Conservation (phyloP, 1,140 invertebrate species). For the Heliconius nattereri region DNA sequence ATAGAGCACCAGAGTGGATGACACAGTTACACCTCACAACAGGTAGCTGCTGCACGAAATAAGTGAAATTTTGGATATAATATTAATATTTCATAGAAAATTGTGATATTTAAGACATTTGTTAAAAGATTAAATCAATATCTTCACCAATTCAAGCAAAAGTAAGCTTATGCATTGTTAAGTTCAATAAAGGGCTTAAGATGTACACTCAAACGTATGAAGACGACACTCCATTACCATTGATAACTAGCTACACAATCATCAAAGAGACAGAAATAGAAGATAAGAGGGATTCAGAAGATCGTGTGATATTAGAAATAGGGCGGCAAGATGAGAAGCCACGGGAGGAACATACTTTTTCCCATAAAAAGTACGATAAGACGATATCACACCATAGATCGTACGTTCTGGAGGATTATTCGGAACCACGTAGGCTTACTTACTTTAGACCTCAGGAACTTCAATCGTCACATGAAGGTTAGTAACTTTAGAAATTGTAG, state of each 20-base stretch:
- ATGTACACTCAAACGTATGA: constrained; percentile 71
- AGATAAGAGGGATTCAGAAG: constrained; percentile 62
- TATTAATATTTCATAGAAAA: constrained; percentile 19
- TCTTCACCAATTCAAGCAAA: neutral
- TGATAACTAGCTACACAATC: constrained; percentile 66
- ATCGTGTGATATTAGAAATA: constrained; percentile 76
- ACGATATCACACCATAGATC: constrained; percentile 75
- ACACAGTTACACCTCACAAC: constrained; percentile 64
- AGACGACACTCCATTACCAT: constrained; percentile 65
- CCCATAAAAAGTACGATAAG: constrained; percentile 80
- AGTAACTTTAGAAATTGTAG: constrained; percentile 10
- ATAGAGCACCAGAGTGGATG: constrained; percentile 65
- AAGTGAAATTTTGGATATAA: constrained; percentile 35
- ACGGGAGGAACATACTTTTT: constrained; percentile 72
- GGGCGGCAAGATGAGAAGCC: constrained; percentile 72
- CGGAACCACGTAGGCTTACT: constrained; percentile 57
- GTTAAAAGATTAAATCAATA: neutral
- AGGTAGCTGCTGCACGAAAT: constrained; percentile 58
- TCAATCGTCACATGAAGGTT: constrained; percentile 60
- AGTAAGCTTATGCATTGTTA: neutral
- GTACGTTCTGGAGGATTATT: constrained; percentile 72
- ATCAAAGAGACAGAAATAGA: constrained; percentile 61
- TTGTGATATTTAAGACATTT: neutral
- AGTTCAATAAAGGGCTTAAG: constrained; percentile 12
- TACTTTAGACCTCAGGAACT: constrained; percentile 68